A percentile compares a stretch with the other conserved stretches of the same genome.
phyloP scores from a whole-genome alignment of 2,113 vertebrate genomes.

The Pseudopodoces humilis region DNA sequence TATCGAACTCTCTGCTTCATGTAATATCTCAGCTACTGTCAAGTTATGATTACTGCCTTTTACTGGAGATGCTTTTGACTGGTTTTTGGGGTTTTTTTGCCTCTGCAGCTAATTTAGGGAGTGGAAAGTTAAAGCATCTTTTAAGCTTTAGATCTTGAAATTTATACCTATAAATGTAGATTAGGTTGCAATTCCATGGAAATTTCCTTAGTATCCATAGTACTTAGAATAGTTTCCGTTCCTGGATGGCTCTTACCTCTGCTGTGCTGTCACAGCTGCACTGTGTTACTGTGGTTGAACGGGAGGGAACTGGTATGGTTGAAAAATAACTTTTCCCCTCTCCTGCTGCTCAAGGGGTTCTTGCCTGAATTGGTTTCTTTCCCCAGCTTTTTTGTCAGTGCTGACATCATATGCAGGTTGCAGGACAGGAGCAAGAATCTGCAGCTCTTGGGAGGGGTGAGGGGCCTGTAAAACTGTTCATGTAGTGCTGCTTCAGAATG shows the following conservation, averaged over 20 bases:
- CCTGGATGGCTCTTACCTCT: neutral
- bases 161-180: neutral
- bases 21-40: neutral
- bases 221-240: neutral
- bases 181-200: neutral
- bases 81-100: neutral
- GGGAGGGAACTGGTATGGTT: neutral
- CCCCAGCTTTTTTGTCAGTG: neutral
- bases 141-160: neutral
- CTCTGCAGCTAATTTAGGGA: neutral
- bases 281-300: neutral
- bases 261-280: neutral
- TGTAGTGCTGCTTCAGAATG: neutral
- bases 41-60: neutral
- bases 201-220: neutral
- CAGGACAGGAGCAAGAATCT: neutral
- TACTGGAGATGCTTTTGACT: neutral
- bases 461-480: neutral
- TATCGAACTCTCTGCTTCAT: neutral
- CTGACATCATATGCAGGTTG: rapidly evolving
- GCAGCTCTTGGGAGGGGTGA: neutral
- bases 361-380: neutral
- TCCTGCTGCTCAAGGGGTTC: neutral
- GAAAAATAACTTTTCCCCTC: neutral
- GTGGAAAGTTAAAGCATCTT: neutral